A percentile compares a stretch with the other conserved stretches of the same genome.
These are phyloP conservation scores for Notamacropus eugenii DNA, from an alignment of 2,797 vertebrate species.

Conservation along the genomic window DNA sequence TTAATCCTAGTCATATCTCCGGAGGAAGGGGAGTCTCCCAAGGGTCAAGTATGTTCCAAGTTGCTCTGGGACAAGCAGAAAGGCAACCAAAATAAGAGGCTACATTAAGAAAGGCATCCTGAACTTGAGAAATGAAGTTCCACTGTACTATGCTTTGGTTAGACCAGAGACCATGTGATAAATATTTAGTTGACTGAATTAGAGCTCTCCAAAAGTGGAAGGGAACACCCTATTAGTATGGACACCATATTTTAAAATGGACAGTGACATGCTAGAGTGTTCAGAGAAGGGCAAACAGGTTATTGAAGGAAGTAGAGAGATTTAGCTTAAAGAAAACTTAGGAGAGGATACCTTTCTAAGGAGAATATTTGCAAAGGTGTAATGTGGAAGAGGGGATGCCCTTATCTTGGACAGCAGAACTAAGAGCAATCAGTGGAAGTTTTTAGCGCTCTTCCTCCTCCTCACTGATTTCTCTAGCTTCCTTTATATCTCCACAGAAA, in stretches of 20 bases:
- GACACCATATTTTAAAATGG: background rate
- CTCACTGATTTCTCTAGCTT: too few species aligned
- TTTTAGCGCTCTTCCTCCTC: too few species aligned
- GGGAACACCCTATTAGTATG: background rate
- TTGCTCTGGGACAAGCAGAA: background rate
- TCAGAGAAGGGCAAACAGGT: background rate
- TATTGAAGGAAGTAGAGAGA: background rate
- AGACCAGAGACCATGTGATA: background rate
- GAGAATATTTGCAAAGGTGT: background rate
- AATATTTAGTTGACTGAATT: too few species aligned
- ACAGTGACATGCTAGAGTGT: background rate
- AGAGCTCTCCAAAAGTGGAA: too few species aligned
- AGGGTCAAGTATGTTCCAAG: background rate
- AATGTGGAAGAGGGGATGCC: background rate
- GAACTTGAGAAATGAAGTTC: background rate
- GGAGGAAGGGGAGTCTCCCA: background rate
- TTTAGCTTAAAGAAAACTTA: background rate
- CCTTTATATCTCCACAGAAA: background rate
- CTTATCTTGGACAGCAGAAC: background rate
- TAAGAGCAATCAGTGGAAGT: background rate
- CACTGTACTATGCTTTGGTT: background rate
- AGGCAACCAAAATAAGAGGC: background rate
- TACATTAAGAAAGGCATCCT: background rate
- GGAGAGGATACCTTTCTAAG: background rate
- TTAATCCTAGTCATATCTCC: background rate